phyloP scores from a whole-genome alignment of 2,113 vertebrate genomes.

The Pholis gunnellus region DNA sequence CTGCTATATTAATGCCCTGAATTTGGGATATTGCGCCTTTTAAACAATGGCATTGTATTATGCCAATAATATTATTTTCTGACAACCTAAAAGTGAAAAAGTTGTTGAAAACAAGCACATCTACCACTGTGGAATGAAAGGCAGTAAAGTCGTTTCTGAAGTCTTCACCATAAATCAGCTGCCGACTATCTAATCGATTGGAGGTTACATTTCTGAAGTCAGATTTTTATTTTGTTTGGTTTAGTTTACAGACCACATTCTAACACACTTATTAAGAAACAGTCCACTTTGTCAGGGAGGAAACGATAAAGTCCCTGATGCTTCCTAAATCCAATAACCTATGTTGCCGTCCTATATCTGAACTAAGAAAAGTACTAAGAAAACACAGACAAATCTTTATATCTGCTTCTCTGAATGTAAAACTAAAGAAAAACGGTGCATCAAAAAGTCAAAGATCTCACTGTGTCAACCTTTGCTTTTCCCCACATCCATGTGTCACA shows the following conservation, averaged over 20 bases:
- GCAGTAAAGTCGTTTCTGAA: too few relatives aligned
- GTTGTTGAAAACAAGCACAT: not conserved
- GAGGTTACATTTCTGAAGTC: not conserved
- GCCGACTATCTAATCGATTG: not conserved
- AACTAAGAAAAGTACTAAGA: not conserved
- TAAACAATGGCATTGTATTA: not conserved
- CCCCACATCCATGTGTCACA: conserved; percentile 42
- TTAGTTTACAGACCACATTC: not conserved
- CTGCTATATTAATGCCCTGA: not conserved
- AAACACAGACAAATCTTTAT: not conserved
- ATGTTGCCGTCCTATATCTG: not conserved
- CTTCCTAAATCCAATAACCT: not conserved
- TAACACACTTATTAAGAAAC: not conserved
- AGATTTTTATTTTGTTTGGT: not conserved
- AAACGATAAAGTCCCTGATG: conserved; percentile 9
- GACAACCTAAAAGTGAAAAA: too few relatives aligned
- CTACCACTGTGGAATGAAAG: not conserved
- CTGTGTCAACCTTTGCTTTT: conserved; percentile 15
- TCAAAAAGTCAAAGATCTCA: conserved; percentile 40
- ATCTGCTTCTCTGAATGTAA: not conserved
- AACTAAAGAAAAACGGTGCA: conserved; percentile 15
- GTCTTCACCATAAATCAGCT: too few relatives aligned
- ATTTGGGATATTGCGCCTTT: not conserved
- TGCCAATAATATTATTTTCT: too few relatives aligned
- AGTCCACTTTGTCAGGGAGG: not conserved